Evolutionary conservation across 2,888 invertebrate species (phyloP).

Genomic region (Falcaria lacertinaria): DNA sequence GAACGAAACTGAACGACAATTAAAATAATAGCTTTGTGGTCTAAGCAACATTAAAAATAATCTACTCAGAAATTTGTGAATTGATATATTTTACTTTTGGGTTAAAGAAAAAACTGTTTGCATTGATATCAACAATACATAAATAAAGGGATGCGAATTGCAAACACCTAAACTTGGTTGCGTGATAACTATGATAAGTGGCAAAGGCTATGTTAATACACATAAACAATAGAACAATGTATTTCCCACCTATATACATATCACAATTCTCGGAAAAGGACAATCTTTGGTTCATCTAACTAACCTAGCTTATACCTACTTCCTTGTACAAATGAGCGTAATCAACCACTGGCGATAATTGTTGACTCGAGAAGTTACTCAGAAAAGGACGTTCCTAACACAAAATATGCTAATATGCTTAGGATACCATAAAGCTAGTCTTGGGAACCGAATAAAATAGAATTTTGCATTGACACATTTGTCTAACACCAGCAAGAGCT

Average conservation of each 20-base stretch:
- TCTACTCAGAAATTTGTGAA: too few species aligned
- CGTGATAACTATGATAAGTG: conserved; percentile 60
- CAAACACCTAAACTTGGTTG: conserved; percentile 29
- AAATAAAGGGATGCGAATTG: conserved; percentile 11
- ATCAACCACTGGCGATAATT: not conserved
- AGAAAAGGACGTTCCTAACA: not conserved
- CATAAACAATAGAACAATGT: conserved; percentile 74
- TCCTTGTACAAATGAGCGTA: conserved; percentile 3
- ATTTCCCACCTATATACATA: conserved; percentile 65
- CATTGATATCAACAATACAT: too few species aligned
- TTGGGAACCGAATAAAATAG: too few species aligned
- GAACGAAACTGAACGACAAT: too few species aligned
- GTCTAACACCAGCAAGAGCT: too few species aligned
- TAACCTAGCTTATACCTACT: conserved; percentile 13
- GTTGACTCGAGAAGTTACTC: not conserved
- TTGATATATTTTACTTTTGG: too few species aligned
- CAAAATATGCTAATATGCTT: too few species aligned
- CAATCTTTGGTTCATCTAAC: conserved; percentile 19
- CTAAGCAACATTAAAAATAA: too few species aligned
- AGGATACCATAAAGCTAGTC: too few species aligned
- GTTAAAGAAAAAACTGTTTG: too few species aligned
- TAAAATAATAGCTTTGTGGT: too few species aligned
- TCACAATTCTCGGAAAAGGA: conserved; percentile 55
- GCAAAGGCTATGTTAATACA: conserved; percentile 57
- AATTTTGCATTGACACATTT: too few species aligned